phyloP scores from a whole-genome alignment of 2,888 invertebrate species.

The Orchesella flavescens region DNA sequence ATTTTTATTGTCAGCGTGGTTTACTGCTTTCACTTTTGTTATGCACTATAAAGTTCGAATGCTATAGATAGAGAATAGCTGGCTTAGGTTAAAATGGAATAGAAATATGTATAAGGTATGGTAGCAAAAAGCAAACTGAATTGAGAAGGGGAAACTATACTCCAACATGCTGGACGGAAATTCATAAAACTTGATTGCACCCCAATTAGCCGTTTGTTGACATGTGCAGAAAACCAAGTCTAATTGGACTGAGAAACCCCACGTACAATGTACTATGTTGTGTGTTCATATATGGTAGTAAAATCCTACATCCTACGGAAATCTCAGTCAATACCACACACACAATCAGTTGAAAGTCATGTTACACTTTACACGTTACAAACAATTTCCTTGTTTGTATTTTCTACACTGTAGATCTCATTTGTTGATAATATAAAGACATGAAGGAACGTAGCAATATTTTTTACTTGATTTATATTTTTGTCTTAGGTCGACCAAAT shows the following conservation, averaged over 20 bases:
- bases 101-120: too few species aligned
- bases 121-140: background rate
- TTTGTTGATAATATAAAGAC: background rate
- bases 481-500: constrained; percentile 69
- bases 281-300: background rate
- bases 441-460: background rate
- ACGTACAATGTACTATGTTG: too few species aligned
- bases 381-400: background rate
- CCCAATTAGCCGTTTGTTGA: constrained; percentile 55
- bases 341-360: background rate
- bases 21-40: background rate
- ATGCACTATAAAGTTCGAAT: background rate
- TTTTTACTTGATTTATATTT: constrained; percentile 18
- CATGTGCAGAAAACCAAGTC: constrained; percentile 51
- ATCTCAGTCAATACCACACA: background rate
- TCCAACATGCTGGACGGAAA: background rate
- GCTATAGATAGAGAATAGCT: too few species aligned
- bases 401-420: background rate
- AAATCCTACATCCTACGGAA: too few species aligned
- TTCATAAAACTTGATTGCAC: constrained; percentile 36
- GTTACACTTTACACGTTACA: background rate
- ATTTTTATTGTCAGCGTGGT: background rate
- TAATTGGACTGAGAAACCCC: constrained; percentile 54
- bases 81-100: too few species aligned
- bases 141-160: background rate